Base-by-base conservation (phyloP, 2,797 vertebrate species). In the Rousettus madagascariensis region DNA sequence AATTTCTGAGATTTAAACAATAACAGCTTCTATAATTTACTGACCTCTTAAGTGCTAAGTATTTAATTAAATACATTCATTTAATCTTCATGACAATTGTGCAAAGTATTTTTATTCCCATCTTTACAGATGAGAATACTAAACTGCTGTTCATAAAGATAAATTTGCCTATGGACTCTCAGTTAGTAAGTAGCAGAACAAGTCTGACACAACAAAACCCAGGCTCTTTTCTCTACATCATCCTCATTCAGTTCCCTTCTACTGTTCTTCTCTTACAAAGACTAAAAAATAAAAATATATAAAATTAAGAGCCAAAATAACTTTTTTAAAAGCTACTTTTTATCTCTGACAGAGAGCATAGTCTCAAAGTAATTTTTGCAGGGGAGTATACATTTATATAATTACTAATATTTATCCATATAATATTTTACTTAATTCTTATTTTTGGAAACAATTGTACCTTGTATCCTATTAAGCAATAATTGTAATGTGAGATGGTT, bases 31-130 rank as follows among this genome's bases (percentile, higher is more conserved):
- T 90, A 10, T 82, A 88, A 90, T 41, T 65, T 75, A 75, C 6
- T 63, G 55, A 94, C 38, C 36, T 91, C 55, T 63, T 68, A 77
- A 55, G 10, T 57, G 38, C 43, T 43, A 78, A 6, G 12, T 77
- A 80, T 30, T 86, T 92, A 96, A 55, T 86, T 92, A 96, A 55
- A 85, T 12, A 88, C 13, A 83, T 75, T 93, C 69, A 83, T 49
- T 85, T 75, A 94, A 71, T 93, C 78, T 43, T 90, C 26, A 86
- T 3, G 74, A 80, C 8, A 24, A 85, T 43, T 89, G 33, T 87
- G 82, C 36, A 71, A 78, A 46, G 22, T 57, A 72, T n/a, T 77
- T 80, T n/a, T 91, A 82, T 19, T 96, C 38, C 28, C 57, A 59
- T 66, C 91, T 92, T 53, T 72, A 92, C 30, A 77, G 30, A 91